Evolutionary conservation across 2,797 vertebrate species (phyloP).

Genomic region (Vultur gryphus): DNA sequence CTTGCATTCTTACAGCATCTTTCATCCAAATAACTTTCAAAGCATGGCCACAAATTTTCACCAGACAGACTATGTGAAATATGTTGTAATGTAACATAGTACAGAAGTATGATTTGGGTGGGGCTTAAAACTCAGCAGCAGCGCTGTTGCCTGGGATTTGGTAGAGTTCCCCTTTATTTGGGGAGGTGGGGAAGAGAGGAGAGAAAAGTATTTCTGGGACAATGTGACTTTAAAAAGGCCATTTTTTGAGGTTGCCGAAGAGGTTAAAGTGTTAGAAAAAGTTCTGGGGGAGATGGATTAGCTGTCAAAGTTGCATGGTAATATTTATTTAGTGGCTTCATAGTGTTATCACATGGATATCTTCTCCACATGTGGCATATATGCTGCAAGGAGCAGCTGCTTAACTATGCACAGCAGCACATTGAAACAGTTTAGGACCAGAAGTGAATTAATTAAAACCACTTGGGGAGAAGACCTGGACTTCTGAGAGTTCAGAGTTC

Average conservation of each 20-base stretch:
- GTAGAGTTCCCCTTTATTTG: background rate
- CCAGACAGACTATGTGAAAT: background rate
- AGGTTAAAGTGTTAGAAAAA: background rate
- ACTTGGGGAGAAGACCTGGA: background rate
- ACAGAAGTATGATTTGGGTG: background rate
- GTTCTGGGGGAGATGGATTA: background rate
- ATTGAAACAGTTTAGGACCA: background rate
- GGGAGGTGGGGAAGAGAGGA: background rate
- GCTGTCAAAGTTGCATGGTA: background rate
- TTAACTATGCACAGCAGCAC: background rate
- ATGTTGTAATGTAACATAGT: background rate
- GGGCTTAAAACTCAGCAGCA: background rate
- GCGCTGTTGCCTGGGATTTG: background rate
- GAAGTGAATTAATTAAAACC: conserved; percentile 5
- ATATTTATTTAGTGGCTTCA: background rate
- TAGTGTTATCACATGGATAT: background rate
- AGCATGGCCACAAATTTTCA: background rate
- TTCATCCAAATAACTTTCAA: background rate
- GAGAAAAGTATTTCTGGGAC: background rate
- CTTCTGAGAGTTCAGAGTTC: background rate
- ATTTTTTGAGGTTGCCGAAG: background rate
- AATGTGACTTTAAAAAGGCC: background rate
- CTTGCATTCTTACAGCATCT: background rate
- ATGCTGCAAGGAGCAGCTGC: background rate
- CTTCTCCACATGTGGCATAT: background rate